Evolutionary conservation across 2,113 vertebrate species (phyloP).

Genomic region (Phainopepla nitens): DNA sequence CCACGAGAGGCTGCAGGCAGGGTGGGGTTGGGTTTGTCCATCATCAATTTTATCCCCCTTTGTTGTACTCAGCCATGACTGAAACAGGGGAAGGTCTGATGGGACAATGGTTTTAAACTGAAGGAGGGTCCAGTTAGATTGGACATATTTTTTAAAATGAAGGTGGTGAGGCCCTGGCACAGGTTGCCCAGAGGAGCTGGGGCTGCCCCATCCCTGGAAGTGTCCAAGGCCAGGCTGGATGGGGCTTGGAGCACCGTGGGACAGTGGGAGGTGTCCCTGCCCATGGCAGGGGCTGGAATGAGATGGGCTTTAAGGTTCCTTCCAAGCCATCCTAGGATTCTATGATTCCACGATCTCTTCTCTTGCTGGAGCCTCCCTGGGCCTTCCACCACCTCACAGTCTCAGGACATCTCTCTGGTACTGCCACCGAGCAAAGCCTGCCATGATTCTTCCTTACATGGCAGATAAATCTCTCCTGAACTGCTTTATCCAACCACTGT

Average conservation of each 20-base stretch:
- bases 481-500: background rate
- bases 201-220: background rate
- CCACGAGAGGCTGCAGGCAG: background rate
- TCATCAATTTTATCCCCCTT: background rate
- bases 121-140: background rate
- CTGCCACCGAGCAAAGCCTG: background rate
- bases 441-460: background rate
- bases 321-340: background rate
- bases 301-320: background rate
- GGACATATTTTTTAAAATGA: too few species aligned
- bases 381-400: background rate
- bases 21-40: background rate
- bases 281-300: background rate
- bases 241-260: accelerated
- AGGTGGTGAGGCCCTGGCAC: background rate
- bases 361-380: background rate
- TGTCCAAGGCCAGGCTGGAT: background rate
- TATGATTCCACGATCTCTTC: background rate
- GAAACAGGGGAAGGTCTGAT: background rate
- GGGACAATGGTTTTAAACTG: background rate
- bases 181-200: background rate
- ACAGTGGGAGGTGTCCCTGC: accelerated
- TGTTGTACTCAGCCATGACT: background rate
- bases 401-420: background rate
- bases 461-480: background rate